Conservation (phyloP, 1,140 invertebrate genomes). For the Drosophila simulans region DNA sequence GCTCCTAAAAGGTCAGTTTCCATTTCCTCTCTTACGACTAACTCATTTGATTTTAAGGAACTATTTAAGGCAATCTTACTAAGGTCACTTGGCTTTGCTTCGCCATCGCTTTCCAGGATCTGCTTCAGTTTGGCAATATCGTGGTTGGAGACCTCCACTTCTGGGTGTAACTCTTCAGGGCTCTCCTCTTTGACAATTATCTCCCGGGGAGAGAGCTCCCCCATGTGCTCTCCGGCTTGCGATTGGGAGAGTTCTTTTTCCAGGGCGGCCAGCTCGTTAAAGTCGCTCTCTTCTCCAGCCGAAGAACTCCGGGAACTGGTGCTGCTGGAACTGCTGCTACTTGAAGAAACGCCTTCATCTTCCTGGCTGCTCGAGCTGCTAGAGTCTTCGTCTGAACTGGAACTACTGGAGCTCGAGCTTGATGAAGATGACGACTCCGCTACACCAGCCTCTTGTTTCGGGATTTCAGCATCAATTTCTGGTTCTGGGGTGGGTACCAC, state of each 20-base stretch:
- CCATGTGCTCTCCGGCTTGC: slow-evolving; percentile 18
- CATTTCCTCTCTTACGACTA: slow-evolving; percentile 45
- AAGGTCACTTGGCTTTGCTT: slow-evolving; percentile 85
- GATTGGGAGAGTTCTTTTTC: slow-evolving; percentile 71
- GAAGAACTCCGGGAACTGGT: slow-evolving; percentile 24
- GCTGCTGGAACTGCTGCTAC: slow-evolving; percentile 24
- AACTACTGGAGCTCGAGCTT: slow-evolving; percentile 46
- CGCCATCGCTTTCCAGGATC: slow-evolving; percentile 68
- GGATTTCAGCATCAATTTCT: not conserved
- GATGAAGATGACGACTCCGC: slow-evolving; percentile 43
- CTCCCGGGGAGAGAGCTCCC: not conserved
- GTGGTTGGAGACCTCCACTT: slow-evolving; percentile 44
- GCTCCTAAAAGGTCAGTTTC: not conserved
- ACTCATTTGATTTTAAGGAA: slow-evolving; percentile 72
- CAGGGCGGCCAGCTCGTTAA: slow-evolving; percentile 70
- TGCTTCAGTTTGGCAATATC: slow-evolving; percentile 77
- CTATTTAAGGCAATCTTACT: slow-evolving; percentile 84
- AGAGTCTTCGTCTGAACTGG: slow-evolving; percentile 32
- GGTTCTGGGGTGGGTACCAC: not conserved
- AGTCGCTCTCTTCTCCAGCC: slow-evolving; percentile 55
- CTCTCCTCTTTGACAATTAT: not conserved
- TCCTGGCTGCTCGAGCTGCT: slow-evolving; percentile 45
- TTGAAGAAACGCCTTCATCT: slow-evolving; percentile 25
- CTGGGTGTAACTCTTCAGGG: not conserved
- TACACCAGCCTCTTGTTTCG: not conserved